These are phyloP conservation scores for Autographa pulchrina DNA, from an alignment of 2,888 invertebrate species.

Conservation along the genomic window DNA sequence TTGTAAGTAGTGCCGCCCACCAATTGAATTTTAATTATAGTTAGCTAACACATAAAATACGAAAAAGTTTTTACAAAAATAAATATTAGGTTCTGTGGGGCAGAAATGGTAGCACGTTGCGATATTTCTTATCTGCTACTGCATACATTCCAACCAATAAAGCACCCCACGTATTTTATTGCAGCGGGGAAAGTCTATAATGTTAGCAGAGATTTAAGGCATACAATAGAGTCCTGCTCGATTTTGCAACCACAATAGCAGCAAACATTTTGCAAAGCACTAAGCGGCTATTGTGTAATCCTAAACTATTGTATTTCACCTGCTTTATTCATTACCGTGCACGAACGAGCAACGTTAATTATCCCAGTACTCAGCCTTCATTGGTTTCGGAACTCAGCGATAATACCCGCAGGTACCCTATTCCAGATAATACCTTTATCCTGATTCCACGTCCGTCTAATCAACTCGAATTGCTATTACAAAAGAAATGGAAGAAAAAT, in stretches of 20 bases:
- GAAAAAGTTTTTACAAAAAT: not conserved
- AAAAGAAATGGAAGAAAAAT: conserved; percentile 61
- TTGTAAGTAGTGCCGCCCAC: conserved; percentile 32
- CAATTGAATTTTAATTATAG: conserved; percentile 42
- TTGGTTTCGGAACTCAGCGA: conserved; percentile 67
- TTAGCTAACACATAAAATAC: not conserved
- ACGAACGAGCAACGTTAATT: conserved; percentile 74
- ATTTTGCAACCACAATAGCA: conserved; percentile 37
- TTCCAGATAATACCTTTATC: conserved; percentile 55
- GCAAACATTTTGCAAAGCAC: conserved; percentile 24
- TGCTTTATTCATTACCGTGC: conserved; percentile 58
- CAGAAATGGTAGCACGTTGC: conserved; percentile 20
- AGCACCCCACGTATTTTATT: conserved; percentile 55
- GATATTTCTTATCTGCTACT: conserved; percentile 38
- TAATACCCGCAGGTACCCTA: conserved; percentile 52
- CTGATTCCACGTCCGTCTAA: conserved; percentile 62
- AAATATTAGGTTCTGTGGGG: not conserved
- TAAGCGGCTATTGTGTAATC: conserved; percentile 28
- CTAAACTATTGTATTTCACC: conserved; percentile 31
- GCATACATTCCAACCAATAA: conserved; percentile 54
- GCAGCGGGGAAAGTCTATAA: conserved; percentile 34
- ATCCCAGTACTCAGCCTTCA: conserved; percentile 68
- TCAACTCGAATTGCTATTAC: conserved; percentile 62
- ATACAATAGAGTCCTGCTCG: conserved; percentile 32
- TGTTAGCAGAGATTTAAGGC: conserved; percentile 35